Evolutionary conservation across 1,140 invertebrate genomes (phyloP).

Genomic region (Saccostrea echinata): DNA sequence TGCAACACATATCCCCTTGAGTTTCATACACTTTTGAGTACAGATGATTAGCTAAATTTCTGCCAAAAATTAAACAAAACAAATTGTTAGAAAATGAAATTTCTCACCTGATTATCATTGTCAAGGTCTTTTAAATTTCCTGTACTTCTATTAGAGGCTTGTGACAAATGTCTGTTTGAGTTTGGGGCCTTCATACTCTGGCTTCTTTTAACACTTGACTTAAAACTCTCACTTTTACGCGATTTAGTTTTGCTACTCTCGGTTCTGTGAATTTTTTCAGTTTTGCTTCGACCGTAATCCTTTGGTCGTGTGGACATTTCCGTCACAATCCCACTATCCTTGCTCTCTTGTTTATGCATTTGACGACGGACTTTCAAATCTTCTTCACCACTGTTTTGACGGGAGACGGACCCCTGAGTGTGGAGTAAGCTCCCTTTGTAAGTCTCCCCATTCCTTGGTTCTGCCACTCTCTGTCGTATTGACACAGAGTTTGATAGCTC

Average conservation of each 20-base stretch:
- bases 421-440: slow-evolving; percentile 42
- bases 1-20: slow-evolving; percentile 96
- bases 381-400: slow-evolving; percentile 38
- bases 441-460: slow-evolving; percentile 12
- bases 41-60: slow-evolving; percentile 89
- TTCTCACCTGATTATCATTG: slow-evolving; percentile 63
- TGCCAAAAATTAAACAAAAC: slow-evolving; percentile 76
- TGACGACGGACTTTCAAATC: slow-evolving; percentile 56
- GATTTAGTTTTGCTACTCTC: slow-evolving; percentile 53
- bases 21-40: slow-evolving; percentile 96
- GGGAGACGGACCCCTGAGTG: slow-evolving; percentile 44
- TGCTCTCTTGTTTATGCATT: slow-evolving; percentile 63
- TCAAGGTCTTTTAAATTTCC: slow-evolving; percentile 45
- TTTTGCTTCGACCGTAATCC: slow-evolving; percentile 55
- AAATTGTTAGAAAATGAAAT: slow-evolving; percentile 51
- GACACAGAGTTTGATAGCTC: neutral
- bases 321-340: slow-evolving; percentile 65
- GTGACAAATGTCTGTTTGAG: neutral
- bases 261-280: slow-evolving; percentile 53
- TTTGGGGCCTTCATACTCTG: slow-evolving; percentile 37
- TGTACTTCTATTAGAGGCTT: slow-evolving; percentile 10
- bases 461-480: neutral
- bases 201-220: slow-evolving; percentile 42
- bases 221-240: slow-evolving; percentile 41
- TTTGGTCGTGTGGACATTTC: slow-evolving; percentile 63